Evolutionary conservation across 1,140 invertebrate genomes (phyloP), one percentile per base, ranked within the genome.

Genomic region (Cydia splendana): DNA sequence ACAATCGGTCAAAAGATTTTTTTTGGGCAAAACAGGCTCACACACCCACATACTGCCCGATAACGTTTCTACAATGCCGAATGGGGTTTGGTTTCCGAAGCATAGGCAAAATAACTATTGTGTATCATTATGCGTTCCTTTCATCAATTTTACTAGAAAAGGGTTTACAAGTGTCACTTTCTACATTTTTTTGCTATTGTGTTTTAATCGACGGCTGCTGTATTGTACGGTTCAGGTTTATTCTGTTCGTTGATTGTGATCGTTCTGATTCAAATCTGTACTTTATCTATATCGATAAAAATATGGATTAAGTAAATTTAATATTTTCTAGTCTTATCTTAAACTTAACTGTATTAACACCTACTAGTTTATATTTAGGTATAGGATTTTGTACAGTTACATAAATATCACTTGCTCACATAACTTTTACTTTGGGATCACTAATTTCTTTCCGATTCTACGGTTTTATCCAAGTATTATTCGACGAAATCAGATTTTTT

Each of bases 1-100:
- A 91, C 91, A 93, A 91, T 92, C 88, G 89, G 90, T 91, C 88
- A 91, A 92, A 91, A 79, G 82, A 82, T 81, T 89, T 92, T 92
- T 92, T 92, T 91, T 89, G 75, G 78, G 65, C 84, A 84, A 89
- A 91, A 90, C 88, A 89, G 82, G 77, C 82, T 85, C 81, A 82
- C 80, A 84, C 87, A 87, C 87, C 87, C 84, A 87, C 86, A 89
- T 88, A 86, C 85, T 89, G 77, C 76, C 75, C 79, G 85, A 90
- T 88, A 87, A 87, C 90, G 86, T 84, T 84, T 65, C 78, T 85
- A 91, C 88, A 90, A 92, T 88, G 78, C 83, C 51, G 75, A 88
- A 88, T 88, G 79, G 87, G 87, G 85, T 88, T 24, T 84, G 82
- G 85, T 77, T 81, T 86, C 79, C 80, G 74, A 78, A 83, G 82